phyloP scores from a whole-genome alignment of 2,888 invertebrate genomes.

The Diaperis boleti region DNA sequence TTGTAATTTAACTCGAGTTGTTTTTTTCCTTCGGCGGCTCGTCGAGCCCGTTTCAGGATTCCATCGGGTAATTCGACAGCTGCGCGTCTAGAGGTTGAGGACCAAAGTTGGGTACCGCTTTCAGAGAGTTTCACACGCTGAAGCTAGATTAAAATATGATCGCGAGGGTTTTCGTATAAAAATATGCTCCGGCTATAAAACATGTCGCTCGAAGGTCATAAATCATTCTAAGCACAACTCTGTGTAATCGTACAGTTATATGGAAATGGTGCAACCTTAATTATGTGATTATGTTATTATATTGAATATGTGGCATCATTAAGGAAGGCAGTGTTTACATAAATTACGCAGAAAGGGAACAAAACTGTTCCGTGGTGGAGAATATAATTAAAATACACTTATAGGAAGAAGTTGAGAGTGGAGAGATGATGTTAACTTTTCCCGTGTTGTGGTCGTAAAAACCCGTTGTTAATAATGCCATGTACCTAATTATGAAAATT shows the following conservation, averaged over 20 bases:
- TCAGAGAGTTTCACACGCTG: background rate
- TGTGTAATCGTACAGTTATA: slow-evolving; percentile 1
- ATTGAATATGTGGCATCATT: background rate
- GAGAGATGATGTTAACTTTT: too few relatives aligned
- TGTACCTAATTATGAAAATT: too few relatives aligned
- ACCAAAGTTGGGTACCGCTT: background rate
- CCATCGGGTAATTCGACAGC: slow-evolving; percentile 32
- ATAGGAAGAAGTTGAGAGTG: too few relatives aligned
- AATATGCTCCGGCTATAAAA: slow-evolving; percentile 1
- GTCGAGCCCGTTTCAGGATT: slow-evolving; percentile 33
- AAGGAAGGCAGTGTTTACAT: background rate
- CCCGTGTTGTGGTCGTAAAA: too few relatives aligned
- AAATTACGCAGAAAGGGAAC: background rate
- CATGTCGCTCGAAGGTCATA: background rate
- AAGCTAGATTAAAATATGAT: background rate
- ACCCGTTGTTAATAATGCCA: too few relatives aligned
- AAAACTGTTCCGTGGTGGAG: too few relatives aligned
- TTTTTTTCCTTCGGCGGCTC: slow-evolving; percentile 27
- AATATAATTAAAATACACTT: too few relatives aligned
- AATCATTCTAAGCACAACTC: background rate
- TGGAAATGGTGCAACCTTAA: slow-evolving; percentile 1
- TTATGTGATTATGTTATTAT: slow-evolving; percentile 3
- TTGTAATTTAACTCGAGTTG: slow-evolving; percentile 36
- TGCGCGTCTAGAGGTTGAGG: slow-evolving; percentile 13
- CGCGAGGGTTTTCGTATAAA: background rate